These are phyloP conservation scores for Zapornia atra DNA, from an alignment of 2,113 vertebrate species.

Conservation along the genomic window DNA sequence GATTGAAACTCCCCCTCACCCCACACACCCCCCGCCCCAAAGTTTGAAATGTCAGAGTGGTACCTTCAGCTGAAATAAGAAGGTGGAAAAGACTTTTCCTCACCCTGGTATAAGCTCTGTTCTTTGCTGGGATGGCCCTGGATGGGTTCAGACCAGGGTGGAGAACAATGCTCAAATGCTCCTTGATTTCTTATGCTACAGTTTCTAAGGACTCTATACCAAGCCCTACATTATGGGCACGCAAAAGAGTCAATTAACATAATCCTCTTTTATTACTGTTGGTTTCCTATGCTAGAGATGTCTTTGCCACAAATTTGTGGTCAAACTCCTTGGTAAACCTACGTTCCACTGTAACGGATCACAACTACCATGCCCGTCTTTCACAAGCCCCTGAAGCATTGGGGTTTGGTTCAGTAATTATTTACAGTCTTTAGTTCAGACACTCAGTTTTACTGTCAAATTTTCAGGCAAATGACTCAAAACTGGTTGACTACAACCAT, in stretches of 20 bases:
- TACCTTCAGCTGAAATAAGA: background rate
- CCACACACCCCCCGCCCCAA: background rate
- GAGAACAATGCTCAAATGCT: background rate
- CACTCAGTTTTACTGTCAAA: background rate
- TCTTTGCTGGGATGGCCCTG: background rate
- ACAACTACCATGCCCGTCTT: background rate
- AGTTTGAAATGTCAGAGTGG: background rate
- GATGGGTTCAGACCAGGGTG: background rate
- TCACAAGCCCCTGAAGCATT: background rate
- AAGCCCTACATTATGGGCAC: background rate
- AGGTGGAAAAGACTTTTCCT: background rate
- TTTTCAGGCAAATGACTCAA: conserved; percentile 18
- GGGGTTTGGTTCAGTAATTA: background rate
- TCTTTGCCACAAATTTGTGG: background rate
- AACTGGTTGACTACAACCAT: background rate
- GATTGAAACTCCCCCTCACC: background rate
- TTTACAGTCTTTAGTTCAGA: background rate
- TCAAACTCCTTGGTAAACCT: background rate
- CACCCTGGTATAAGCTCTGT: background rate
- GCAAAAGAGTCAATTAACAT: background rate
- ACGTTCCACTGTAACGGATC: background rate
- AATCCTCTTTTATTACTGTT: background rate
- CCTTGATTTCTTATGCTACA: background rate
- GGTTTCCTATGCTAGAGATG: background rate
- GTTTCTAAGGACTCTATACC: background rate